phyloP scores from a whole-genome alignment of 2,888 invertebrate genomes.

The Bombylius discolor region DNA sequence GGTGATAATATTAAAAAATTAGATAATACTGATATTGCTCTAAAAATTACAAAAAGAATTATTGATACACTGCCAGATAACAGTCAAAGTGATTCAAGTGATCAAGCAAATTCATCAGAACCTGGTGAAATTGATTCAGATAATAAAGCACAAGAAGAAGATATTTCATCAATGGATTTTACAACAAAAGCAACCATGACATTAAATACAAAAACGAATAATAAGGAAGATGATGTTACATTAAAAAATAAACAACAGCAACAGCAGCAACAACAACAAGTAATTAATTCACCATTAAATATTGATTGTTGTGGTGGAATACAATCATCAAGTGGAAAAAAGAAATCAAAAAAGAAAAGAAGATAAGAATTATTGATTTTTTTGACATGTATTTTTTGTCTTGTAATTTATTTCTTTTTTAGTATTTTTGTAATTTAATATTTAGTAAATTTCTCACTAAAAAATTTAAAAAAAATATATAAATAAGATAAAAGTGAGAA shows the following conservation, averaged over 20 bases:
- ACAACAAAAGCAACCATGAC: neutral
- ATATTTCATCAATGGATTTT: neutral
- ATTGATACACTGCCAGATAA: slow-evolving; percentile 12
- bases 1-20: too few species aligned
- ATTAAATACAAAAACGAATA: neutral
- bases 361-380: slow-evolving; percentile 39
- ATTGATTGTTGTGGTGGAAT: slow-evolving; percentile 2
- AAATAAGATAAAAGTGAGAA: neutral
- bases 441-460: neutral
- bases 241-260: neutral
- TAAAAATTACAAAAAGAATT: slow-evolving; percentile 9
- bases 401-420: slow-evolving; percentile 32
- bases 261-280: neutral
- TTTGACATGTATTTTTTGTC: slow-evolving; percentile 36
- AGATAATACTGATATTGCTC: neutral
- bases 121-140: neutral
- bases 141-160: neutral
- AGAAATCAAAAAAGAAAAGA: slow-evolving; percentile 36
- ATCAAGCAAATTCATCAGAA: slow-evolving; percentile 8
- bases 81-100: slow-evolving; percentile 12
- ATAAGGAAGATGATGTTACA: neutral
- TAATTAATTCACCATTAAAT: neutral
- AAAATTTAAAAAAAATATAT: neutral
- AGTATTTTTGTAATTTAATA: slow-evolving; percentile 17
- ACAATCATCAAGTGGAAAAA: slow-evolving; percentile 24